phyloP scores from a whole-genome alignment of 2,113 vertebrate genomes.

The Cyprinodon brontotheroides region DNA sequence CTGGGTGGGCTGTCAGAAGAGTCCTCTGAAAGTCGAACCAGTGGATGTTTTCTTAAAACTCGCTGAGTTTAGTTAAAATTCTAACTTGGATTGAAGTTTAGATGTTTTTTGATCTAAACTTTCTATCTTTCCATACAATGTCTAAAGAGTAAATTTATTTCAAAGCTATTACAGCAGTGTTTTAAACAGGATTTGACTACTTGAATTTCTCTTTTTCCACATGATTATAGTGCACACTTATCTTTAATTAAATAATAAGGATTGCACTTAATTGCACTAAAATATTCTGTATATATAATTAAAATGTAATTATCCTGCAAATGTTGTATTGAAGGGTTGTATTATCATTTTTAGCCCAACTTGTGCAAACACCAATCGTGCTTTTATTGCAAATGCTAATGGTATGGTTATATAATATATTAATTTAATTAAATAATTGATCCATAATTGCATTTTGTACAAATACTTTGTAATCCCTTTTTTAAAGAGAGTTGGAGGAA shows the following conservation, averaged over 20 bases:
- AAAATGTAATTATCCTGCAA: not conserved
- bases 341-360: not conserved
- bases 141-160: not conserved
- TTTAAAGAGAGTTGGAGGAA: not conserved
- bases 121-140: not conserved
- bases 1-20: conserved; percentile 72
- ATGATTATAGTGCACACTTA: not conserved
- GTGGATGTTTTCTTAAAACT: conserved; percentile 44
- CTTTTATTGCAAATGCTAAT: conserved; percentile 2
- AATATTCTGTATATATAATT: not conserved
- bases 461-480: not conserved
- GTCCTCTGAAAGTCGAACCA: conserved; percentile 60
- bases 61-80: conserved; percentile 7
- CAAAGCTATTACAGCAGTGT: not conserved
- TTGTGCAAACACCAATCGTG: not conserved
- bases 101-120: not conserved
- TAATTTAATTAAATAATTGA: not conserved
- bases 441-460: not conserved
- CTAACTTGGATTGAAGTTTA: not conserved
- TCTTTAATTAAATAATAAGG: not conserved
- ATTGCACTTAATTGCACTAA: not conserved
- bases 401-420: not conserved
- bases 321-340: not conserved
- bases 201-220: not conserved
- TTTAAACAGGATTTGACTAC: not conserved